Percentiles rank a stretch among this genome's conserved stretches.
These are phyloP conservation scores for Eumacrocentrus americanus DNA, from an alignment of 2,888 invertebrate species.

Conservation along the genomic window DNA sequence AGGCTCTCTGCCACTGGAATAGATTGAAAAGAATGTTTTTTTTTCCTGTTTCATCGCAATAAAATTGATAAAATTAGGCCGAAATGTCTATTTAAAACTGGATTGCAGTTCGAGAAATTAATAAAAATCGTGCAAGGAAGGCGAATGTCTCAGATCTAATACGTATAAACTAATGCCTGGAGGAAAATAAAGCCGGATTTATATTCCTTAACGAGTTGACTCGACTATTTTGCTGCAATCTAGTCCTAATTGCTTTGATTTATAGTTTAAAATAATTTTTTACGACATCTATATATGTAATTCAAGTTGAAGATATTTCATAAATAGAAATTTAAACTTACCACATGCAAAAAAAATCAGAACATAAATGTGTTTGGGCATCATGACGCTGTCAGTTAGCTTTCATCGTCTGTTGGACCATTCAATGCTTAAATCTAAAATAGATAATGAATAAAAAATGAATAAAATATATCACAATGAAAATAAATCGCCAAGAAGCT, in stretches of 20 bases:
- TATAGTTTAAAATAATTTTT: not conserved
- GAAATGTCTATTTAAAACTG: not conserved
- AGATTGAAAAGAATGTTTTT: constrained; percentile 5
- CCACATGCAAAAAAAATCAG: constrained; percentile 48
- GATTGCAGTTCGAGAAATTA: no score
- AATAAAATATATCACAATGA: constrained; percentile 10
- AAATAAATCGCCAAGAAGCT: no score
- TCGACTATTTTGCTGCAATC: not conserved
- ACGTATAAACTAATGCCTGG: not conserved
- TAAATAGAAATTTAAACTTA: constrained; percentile 36
- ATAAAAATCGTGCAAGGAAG: not conserved
- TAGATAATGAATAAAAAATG: constrained; percentile 30
- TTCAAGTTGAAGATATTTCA: not conserved
- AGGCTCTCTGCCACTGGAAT: constrained; percentile 40
- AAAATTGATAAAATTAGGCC: not conserved
- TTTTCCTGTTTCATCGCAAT: not conserved
- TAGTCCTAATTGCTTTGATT: not conserved
- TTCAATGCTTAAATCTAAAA: constrained; percentile 47
- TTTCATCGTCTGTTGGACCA: constrained; percentile 50
- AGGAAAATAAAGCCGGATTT: not conserved
- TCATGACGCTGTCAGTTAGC: constrained; percentile 48
- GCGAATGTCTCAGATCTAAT: constrained; percentile 7
- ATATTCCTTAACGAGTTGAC: not conserved
- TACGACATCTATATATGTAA: not conserved
- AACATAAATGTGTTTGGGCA: constrained; percentile 46